Evolutionary conservation across 1,140 invertebrate species (phyloP).

Genomic region (Eurosta solidaginis): DNA sequence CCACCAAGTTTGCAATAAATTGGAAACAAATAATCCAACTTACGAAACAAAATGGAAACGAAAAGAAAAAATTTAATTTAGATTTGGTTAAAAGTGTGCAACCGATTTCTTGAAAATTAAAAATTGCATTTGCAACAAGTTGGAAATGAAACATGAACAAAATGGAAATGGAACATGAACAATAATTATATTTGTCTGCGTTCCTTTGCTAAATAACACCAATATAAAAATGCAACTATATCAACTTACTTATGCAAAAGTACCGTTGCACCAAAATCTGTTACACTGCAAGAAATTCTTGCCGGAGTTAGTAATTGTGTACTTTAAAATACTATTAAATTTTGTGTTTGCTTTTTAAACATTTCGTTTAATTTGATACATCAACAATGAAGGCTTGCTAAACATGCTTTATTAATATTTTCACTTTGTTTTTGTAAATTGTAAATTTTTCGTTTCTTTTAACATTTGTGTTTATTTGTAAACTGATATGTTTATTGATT

Average conservation of each 20-base stretch:
- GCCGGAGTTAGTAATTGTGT: not conserved
- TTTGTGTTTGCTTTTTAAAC: not conserved
- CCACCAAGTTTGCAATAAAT: too few species aligned
- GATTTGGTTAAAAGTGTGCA: too few species aligned
- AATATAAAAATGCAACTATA: too few species aligned
- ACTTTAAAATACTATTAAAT: not conserved
- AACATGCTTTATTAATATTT: too few species aligned
- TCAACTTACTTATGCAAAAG: not conserved
- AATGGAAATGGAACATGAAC: not conserved
- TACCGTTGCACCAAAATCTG: not conserved
- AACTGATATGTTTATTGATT: constrained; percentile 15
- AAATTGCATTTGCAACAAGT: too few species aligned
- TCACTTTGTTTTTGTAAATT: not conserved
- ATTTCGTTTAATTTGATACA: too few species aligned
- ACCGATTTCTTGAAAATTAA: too few species aligned
- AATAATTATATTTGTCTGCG: too few species aligned
- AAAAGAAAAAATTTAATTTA: too few species aligned
- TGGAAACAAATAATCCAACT: too few species aligned
- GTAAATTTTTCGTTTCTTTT: not conserved
- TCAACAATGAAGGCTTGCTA: too few species aligned
- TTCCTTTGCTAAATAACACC: too few species aligned
- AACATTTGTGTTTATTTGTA: not conserved
- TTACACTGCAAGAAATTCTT: not conserved
- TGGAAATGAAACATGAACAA: not conserved
- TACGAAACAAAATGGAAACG: not conserved